These are phyloP conservation scores for Zygaena filipendulae DNA, from an alignment of 2,888 invertebrate species.

Conservation along the genomic window DNA sequence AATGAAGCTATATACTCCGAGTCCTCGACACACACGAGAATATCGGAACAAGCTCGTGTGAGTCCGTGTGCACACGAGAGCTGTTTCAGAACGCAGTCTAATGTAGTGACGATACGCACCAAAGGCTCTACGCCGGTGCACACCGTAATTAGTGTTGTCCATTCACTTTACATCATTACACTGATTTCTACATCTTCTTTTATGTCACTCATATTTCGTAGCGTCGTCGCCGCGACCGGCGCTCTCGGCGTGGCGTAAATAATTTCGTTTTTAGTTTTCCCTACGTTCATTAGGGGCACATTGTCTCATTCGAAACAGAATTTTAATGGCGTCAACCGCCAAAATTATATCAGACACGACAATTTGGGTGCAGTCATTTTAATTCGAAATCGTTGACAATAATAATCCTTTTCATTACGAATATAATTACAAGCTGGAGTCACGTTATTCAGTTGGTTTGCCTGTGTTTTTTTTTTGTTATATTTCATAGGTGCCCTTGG, in stretches of 20 bases:
- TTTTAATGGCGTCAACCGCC: constrained; percentile 48
- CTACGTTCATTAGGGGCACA: constrained; percentile 52
- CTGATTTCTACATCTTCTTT: constrained; percentile 57
- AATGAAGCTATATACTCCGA: too few species aligned
- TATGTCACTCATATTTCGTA: constrained; percentile 42
- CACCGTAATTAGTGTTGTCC: constrained; percentile 58
- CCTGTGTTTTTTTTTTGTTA: too few species aligned
- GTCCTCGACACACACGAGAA: too few species aligned
- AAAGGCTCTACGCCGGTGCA: constrained; percentile 32
- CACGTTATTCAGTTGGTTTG: too few species aligned
- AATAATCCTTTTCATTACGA: too few species aligned
- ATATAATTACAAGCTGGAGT: too few species aligned
- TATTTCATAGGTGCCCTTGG: constrained; percentile 27
- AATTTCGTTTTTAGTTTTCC: constrained; percentile 49
- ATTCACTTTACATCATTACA: constrained; percentile 61
- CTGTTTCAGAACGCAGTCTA: too few species aligned
- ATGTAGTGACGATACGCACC: constrained; percentile 53
- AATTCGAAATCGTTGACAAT: constrained; percentile 13
- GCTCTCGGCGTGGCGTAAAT: constrained; percentile 54
- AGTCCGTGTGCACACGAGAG: too few species aligned
- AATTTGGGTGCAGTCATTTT: constrained; percentile 38
- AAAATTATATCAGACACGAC: constrained; percentile 46
- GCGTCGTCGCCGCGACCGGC: constrained; percentile 33
- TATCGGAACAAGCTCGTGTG: too few species aligned
- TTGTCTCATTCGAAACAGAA: constrained; percentile 43